Conservation (phyloP, 2,797 vertebrate species). For the Enteromius radiatus region DNA sequence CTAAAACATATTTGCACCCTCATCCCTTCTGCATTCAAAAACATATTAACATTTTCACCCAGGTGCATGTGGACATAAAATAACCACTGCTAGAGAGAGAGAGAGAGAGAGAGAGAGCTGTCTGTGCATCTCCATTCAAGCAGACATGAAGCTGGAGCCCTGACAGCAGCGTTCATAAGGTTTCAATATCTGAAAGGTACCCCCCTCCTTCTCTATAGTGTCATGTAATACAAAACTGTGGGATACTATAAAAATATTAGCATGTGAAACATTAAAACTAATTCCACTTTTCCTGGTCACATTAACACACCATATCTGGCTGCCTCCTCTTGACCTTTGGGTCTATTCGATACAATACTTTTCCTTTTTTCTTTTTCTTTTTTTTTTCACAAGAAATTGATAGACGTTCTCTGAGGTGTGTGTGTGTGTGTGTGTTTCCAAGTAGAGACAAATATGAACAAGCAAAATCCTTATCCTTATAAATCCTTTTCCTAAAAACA, state of each 20-base stretch:
- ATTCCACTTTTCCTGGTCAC: conserved; percentile 73
- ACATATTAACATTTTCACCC: conserved; percentile 47
- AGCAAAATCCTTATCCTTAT: conserved; percentile 26
- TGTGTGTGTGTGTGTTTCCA: conserved; percentile 15
- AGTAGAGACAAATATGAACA: conserved; percentile 34
- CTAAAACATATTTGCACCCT: conserved; percentile 58
- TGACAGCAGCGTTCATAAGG: conserved; percentile 61
- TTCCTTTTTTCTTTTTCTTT: conserved; percentile 27
- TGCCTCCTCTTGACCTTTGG: conserved; percentile 43
- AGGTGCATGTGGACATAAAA: conserved; percentile 28
- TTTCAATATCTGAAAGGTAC: conserved; percentile 76
- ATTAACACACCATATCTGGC: conserved; percentile 62
- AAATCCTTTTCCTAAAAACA: conserved; percentile 23
- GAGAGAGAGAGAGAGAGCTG: conserved; percentile 12
- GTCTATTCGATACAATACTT: conserved; percentile 45
- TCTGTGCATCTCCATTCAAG: conserved; percentile 50
- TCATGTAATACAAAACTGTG: conserved; percentile 72
- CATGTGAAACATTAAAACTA: conserved; percentile 78
- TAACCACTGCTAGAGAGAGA: conserved; percentile 40
- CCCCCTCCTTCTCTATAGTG: conserved; percentile 58
- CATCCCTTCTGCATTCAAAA: conserved; percentile 43
- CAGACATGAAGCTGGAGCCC: conserved; percentile 50
- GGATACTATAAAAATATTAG: conserved; percentile 75
- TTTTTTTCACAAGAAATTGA: conserved; percentile 15
- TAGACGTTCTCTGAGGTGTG: conserved; percentile 24